Evolutionary conservation across 2,113 vertebrate genomes (phyloP).

Genomic region (Orcinus orca): DNA sequence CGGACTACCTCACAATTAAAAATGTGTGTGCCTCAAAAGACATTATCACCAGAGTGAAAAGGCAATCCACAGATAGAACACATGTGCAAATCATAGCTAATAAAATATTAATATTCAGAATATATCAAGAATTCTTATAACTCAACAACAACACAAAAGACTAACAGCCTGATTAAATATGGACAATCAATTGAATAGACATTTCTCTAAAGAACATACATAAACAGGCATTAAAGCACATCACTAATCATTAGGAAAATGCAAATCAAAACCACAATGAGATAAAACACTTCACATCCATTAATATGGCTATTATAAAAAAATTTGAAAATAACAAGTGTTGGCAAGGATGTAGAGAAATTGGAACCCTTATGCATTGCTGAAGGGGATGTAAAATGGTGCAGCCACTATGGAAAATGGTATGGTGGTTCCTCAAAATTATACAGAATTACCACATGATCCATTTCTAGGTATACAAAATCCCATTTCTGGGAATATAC

Average conservation of each 20-base stretch:
- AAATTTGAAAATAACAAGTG: not conserved
- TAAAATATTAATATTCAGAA: not conserved
- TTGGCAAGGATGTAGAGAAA: not conserved
- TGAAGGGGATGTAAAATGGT: not conserved
- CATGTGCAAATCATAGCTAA: not conserved
- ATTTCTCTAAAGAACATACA: not conserved
- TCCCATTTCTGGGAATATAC: not conserved
- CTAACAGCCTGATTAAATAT: not conserved
- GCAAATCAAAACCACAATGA: not conserved
- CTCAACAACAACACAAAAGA: not conserved
- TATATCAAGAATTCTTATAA: not conserved
- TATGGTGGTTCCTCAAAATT: not conserved
- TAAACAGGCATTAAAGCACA: not conserved
- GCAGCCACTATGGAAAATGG: not conserved
- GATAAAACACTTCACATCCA: not conserved
- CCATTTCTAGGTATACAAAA: not conserved
- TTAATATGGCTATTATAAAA: not conserved
- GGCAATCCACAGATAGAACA: not conserved
- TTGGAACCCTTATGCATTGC: not conserved
- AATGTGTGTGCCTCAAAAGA: not conserved
- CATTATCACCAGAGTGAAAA: not conserved
- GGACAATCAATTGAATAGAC: not conserved
- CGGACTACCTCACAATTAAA: not conserved
- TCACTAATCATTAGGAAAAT: not conserved
- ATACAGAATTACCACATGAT: not conserved